phyloP scores from a whole-genome alignment of 2,888 invertebrate genomes.

The Callinectes sapidus region DNA sequence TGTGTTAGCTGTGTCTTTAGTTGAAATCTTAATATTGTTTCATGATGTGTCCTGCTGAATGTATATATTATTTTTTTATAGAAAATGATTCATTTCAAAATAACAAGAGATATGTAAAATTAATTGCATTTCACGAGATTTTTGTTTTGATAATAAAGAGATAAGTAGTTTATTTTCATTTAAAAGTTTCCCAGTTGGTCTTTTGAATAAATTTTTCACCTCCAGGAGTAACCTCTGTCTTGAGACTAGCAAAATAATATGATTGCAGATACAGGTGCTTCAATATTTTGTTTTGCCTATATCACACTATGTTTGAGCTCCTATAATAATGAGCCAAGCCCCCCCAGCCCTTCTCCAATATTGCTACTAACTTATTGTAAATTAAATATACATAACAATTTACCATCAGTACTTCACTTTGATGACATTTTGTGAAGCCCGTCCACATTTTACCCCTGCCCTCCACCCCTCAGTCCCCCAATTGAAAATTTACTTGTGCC shows the following conservation, averaged over 20 bases:
- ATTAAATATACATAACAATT: too few relatives aligned
- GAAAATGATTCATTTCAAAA: neutral
- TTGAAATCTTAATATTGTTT: neutral
- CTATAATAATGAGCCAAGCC: too few relatives aligned
- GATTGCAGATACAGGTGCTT: neutral
- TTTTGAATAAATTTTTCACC: neutral
- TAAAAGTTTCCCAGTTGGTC: neutral
- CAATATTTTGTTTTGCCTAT: neutral
- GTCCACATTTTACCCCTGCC: too few relatives aligned
- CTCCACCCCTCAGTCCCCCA: too few relatives aligned
- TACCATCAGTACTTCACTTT: too few relatives aligned
- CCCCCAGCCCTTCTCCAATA: too few relatives aligned
- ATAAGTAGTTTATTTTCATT: neutral
- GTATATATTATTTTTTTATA: neutral
- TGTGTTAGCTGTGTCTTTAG: constrained; percentile 13
- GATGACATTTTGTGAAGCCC: too few relatives aligned
- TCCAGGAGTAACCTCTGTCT: neutral
- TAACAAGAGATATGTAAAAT: neutral
- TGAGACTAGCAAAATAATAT: neutral
- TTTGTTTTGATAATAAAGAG: neutral
- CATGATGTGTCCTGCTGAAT: neutral
- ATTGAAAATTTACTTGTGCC: too few relatives aligned
- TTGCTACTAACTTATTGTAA: too few relatives aligned
- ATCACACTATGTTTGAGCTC: neutral
- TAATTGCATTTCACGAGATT: neutral